phyloP scores from a whole-genome alignment of 2,113 vertebrate species.

The Gallinago paraguaiae region DNA sequence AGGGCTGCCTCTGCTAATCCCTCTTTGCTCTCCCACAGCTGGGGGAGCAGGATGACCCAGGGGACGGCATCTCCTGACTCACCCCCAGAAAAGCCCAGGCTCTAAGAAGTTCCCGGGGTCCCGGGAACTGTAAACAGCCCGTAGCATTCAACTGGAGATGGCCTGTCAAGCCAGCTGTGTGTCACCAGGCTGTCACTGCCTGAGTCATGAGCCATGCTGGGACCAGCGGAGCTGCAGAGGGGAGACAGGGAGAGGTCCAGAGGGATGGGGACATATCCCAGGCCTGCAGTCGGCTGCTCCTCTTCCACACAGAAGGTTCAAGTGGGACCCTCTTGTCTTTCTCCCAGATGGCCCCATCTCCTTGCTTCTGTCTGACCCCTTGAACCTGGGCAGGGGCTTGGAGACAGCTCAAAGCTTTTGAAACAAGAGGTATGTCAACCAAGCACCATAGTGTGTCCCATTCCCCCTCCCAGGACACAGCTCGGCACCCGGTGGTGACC shows the following conservation, averaged over 20 bases:
- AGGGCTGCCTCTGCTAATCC: not conserved
- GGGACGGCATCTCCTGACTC: constrained; percentile 50
- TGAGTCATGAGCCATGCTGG: constrained; percentile 26
- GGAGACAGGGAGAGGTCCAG: not conserved
- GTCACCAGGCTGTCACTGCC: constrained; percentile 9
- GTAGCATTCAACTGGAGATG: not conserved
- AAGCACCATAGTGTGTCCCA: rapidly evolving
- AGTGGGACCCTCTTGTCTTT: not conserved
- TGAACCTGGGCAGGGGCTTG: not conserved
- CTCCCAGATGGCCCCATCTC: not conserved
- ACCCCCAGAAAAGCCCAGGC: constrained; percentile 2
- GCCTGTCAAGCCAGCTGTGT: not conserved
- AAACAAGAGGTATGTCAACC: not conserved
- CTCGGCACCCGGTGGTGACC: not conserved
- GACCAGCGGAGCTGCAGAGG: not conserved
- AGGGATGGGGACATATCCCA: not conserved
- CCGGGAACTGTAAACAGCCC: not conserved
- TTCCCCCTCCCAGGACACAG: rapidly evolving
- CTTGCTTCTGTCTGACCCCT: not conserved
- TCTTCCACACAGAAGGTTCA: not conserved
- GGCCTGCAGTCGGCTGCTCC: not conserved
- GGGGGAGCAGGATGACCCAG: not conserved
- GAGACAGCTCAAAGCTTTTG: not conserved
- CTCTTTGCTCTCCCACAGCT: not conserved
- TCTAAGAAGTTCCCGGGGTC: constrained; percentile 18